These are phyloP conservation scores for Vanessa atalanta DNA, from an alignment of 1,140 invertebrate genomes.

Conservation along the genomic window DNA sequence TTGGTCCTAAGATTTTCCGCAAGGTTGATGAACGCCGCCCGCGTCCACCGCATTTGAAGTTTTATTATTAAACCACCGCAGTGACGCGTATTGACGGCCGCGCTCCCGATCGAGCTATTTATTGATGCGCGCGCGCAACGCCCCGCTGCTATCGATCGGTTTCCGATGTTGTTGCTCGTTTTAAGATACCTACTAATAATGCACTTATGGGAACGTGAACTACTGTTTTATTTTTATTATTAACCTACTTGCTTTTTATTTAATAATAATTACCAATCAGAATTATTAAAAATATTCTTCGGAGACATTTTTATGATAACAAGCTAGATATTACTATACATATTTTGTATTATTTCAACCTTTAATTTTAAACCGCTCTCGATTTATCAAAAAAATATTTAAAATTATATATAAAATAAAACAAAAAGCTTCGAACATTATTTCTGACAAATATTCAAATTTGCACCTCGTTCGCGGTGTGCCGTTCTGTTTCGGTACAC, in stretches of 20 bases:
- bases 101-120: constrained; percentile 66
- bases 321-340: too few species aligned
- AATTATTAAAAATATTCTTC: too few species aligned
- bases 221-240: background rate
- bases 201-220: background rate
- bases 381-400: too few species aligned
- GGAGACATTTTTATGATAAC: too few species aligned
- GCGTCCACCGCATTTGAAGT: constrained; percentile 54
- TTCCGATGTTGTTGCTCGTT: constrained; percentile 15
- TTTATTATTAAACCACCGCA: constrained; percentile 73
- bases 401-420: background rate
- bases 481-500: background rate
- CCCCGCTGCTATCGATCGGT: constrained; percentile 51
- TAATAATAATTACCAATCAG: too few species aligned
- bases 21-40: constrained; percentile 68
- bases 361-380: too few species aligned
- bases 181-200: constrained; percentile 7
- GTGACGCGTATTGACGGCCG: constrained; percentile 67
- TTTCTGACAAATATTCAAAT: background rate
- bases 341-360: too few species aligned
- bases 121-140: constrained; percentile 64
- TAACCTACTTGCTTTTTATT: background rate
- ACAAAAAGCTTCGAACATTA: background rate
- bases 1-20: constrained; percentile 35
- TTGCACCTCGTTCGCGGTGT: background rate